Base-by-base conservation (phyloP, 2,113 vertebrate genomes). In the Podarcis cretensis region DNA sequence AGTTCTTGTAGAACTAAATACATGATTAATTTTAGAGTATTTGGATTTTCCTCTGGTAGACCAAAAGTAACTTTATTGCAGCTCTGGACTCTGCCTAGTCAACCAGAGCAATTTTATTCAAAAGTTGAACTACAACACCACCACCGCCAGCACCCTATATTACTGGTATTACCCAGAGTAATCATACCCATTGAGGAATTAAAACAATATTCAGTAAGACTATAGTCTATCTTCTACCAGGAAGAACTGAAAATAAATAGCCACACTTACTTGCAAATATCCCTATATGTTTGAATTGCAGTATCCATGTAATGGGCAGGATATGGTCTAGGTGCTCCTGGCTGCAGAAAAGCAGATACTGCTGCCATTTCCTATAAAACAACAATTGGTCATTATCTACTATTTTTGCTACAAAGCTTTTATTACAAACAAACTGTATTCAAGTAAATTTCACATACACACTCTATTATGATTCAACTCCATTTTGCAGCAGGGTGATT, bases 221-320 rank as follows among this genome's bases (percentile, higher is more conserved):
- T 57, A 10, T 43, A 18, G 65, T 91, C 57, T 20, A 90, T 6
- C 30, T 83, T 87, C 9, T 21, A 69, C 1, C 32, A 2, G 2
- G 66, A 35, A 32, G 30, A 5, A 71, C 59, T 0, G 0, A 23
- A 91, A 87, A 37, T 3, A 77, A 90, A 73, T 18, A 68, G 94
- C 37, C 87, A 96, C 85, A 96, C 98, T 57, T 98, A 99, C 99
- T 98, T 99, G 99, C 98, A 99, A 92, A 98, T 98, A 81, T 99
- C 99, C 89, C 98, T 97, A 86, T 99, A 99, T 0, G 98, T 99
- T 96, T 99, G 99, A 93, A 99, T 98, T 23, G 99, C 98, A 0
- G 98, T 99, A 91, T 99, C 99, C 99, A 99, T 99, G 87, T 99
- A 99, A 94, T 99, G 99, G 59, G 98, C 97, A 85, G 99, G 99